Base-by-base conservation (phyloP, 2,888 invertebrate species). In the Leptopilina syphax region DNA sequence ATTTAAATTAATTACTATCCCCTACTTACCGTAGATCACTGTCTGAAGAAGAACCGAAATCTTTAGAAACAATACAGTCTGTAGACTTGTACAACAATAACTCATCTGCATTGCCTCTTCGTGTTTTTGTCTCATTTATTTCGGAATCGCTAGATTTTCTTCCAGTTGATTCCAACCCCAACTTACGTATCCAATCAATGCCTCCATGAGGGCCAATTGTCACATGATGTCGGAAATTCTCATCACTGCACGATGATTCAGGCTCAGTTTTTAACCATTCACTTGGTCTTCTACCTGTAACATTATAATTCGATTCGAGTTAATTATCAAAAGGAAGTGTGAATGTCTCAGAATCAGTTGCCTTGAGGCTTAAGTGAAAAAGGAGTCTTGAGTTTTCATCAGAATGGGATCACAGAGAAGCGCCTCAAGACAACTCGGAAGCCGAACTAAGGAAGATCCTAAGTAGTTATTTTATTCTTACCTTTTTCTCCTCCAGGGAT, bases 21-120 rank as follows among this genome's bases (percentile, higher is more conserved):
- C 4, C 1, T 50, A 57, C 66, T 65, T 86, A 91, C 89, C 93
- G 92, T 68, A 94, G 92, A 87, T 94, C 94, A 24, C 94, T 94
- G 84, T 94, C 94, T 9, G 94, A 94, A 81, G 94, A 94, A 0
- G 94, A 93, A 0, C 94, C 93, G 80, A 93, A 93, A 86, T 94
- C 94, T 88, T 94, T 94, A n/a, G 94, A 94, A 18, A 95, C 95
- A 86, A 96, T 95, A 92, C 97, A 97, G 91, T 97, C 97, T 83
- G 96, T 96, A 79, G 97, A 97, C 84, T 95, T 93, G 90, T 96
- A 96, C 76, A 96, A 92, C 54, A 95, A 94, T 84, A 94, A 93
- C 85, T 94, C 88, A 92, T 93, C 92, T 87, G 90, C 85, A 92
- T 93, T 87, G 90, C 92, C 89, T 63, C 84, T 85, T 41, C 85